Evolutionary conservation across 1,140 invertebrate species (phyloP).

Genomic region (Hylaeus volcanicus): DNA sequence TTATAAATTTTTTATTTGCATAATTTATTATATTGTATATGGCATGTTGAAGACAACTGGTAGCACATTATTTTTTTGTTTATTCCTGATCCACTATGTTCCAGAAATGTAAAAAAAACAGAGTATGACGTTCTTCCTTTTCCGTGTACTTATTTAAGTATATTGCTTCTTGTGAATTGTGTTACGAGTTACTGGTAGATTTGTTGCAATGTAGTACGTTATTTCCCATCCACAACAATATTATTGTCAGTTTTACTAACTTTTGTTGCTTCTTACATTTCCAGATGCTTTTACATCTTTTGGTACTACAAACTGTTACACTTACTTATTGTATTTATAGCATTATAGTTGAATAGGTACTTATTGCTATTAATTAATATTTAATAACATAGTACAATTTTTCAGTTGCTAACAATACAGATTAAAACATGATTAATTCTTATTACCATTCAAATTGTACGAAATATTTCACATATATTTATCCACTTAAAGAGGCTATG

Average conservation of each 20-base stretch:
- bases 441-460: background rate
- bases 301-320: conserved; percentile 16
- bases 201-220: conserved; percentile 53
- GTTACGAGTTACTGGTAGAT: conserved; percentile 62
- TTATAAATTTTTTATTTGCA: conserved; percentile 31
- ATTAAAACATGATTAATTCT: conserved; percentile 10
- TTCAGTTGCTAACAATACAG: conserved; percentile 20
- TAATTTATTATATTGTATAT: conserved; percentile 55
- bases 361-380: conserved; percentile 28
- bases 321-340: conserved; percentile 16
- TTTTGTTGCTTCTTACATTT: conserved; percentile 52
- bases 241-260: conserved; percentile 36
- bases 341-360: conserved; percentile 13
- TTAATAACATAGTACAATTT: conserved; percentile 10
- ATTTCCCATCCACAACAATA: conserved; percentile 6
- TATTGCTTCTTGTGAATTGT: conserved; percentile 64
- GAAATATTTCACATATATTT: conserved; percentile 10
- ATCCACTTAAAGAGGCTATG: background rate
- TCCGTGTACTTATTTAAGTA: conserved; percentile 43
- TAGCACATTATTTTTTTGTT: conserved; percentile 64
- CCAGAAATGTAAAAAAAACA: conserved; percentile 20
- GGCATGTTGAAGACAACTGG: conserved; percentile 75
- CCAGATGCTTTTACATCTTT: conserved; percentile 38
- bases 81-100: conserved; percentile 42
- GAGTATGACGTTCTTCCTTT: conserved; percentile 20